Base-by-base conservation (phyloP, 2,797 vertebrate species). In the Tokudaia muenninki region DNA sequence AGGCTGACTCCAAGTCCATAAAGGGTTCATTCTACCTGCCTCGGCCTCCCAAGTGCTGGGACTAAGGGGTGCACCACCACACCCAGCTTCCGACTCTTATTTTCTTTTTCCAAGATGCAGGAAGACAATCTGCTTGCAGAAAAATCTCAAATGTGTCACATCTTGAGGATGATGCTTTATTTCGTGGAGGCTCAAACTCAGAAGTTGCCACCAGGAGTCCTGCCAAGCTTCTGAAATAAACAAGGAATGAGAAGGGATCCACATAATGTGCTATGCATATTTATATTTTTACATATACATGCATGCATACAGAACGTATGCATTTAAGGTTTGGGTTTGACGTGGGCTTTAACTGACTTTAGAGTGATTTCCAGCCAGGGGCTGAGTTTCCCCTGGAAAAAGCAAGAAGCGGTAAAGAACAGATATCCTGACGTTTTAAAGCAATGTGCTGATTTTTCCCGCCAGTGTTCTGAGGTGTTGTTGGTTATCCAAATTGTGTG, bases 141-240 rank as follows among this genome's bases (percentile, higher is more conserved):
- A 96, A 96, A 93, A 89, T 92, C 83, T 95, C 77, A 44, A 72
- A 81, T 41, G 50, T 82, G 52, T 74, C 57, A 72, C 37, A 44
- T 91, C 63, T 87, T 12, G 74, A 52, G 78, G 77, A 79, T 16
- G 12, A 90, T 47, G 65, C 61, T 88, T 37, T 14, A 11, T 90
- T 96, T 91, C 55, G 17, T 84, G 47, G 11, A 95, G 61, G 5
- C 16, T 80, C 89, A 52, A 72, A 14, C 65, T 95, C 70, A 91
- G 75, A 92, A 90, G 47, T 26, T 72, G 26, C 52, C 14, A 65
- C 31, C 24, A 13, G 61, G 95, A 92, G 77, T 19, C 11, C 83
- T 92, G 65, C 10, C 26, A 78, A 86, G n/a, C 6, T 37, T 86
- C 92, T 75, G 55, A 81, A 88, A 94, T 70, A 80, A 82, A 90